Percentiles rank a stretch among this genome's conserved stretches.
Evolutionary conservation across 2,797 vertebrate species (phyloP).

Genomic region (Pseudochirops cupreus): DNA sequence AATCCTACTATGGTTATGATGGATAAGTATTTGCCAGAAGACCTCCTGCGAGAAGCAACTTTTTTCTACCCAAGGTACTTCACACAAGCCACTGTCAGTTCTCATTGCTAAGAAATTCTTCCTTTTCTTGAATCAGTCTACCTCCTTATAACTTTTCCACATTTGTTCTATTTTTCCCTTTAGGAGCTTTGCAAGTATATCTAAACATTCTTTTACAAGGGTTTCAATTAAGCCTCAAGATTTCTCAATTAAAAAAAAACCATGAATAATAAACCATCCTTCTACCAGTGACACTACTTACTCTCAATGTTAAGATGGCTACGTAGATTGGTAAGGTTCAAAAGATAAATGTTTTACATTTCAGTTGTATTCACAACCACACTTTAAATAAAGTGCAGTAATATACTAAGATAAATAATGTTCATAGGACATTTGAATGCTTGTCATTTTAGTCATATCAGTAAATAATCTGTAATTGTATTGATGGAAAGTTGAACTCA

Average conservation of each 20-base stretch:
- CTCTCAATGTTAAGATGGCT: not conserved
- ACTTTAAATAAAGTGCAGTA: not conserved
- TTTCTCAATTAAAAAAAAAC: not conserved
- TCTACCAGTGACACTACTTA: not conserved
- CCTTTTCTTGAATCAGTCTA: not conserved
- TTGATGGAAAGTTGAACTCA: not conserved
- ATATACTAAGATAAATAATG: not conserved
- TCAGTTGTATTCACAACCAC: not conserved
- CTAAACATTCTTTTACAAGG: not conserved
- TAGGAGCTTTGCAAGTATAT: not conserved
- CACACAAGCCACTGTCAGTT: not conserved
- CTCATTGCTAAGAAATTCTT: not conserved
- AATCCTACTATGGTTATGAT: not conserved
- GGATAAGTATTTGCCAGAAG: not conserved
- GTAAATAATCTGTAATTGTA: not conserved
- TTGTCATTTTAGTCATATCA: not conserved
- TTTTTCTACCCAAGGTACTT: not conserved
- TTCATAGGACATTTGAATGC: constrained; percentile 12
- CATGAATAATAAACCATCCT: not conserved
- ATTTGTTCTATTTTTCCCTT: not conserved
- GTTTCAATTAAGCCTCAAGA: not conserved
- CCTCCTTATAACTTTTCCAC: not conserved
- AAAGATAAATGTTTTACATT: not conserved
- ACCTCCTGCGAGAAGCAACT: not conserved
- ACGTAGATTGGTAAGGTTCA: not conserved